Evolutionary conservation across 2,888 invertebrate genomes (phyloP).

Genomic region (Lasioglossum marginatum): DNA sequence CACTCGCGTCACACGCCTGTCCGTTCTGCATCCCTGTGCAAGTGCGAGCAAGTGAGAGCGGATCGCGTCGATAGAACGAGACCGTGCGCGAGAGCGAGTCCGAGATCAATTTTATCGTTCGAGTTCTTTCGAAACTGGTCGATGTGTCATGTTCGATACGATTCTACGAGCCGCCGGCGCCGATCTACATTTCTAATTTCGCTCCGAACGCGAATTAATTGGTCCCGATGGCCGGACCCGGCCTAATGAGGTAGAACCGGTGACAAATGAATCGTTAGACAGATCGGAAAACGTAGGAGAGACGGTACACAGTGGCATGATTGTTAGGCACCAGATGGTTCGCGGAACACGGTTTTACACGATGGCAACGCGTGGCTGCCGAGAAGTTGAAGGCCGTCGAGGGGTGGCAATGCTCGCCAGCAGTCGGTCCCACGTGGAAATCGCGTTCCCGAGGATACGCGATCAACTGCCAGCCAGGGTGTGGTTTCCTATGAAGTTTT

Average conservation of each 20-base stretch:
- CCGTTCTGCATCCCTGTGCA: conserved; percentile 49
- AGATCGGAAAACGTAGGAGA: neutral
- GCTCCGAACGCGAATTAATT: neutral
- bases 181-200: conserved; percentile 6
- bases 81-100: neutral
- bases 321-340: neutral
- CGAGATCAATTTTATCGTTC: conserved; percentile 21
- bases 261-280: neutral
- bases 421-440: conserved; percentile 57
- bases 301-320: neutral
- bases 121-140: conserved; percentile 24
- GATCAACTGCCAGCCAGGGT: conserved; percentile 77
- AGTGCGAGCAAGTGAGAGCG: neutral
- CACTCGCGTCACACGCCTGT: conserved; percentile 52
- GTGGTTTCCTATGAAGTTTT: conserved; percentile 83
- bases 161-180: neutral
- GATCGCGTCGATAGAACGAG: neutral
- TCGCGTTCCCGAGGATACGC: conserved; percentile 79
- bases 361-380: neutral
- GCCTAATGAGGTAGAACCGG: neutral
- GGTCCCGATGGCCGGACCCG: neutral
- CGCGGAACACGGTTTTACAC: neutral
- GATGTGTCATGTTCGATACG: conserved; percentile 10
- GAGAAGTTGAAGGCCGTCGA: conserved; percentile 9
- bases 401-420: conserved; percentile 20